Base-by-base conservation (phyloP, 2,888 invertebrate genomes). In the Oscheius sp. region DNA sequence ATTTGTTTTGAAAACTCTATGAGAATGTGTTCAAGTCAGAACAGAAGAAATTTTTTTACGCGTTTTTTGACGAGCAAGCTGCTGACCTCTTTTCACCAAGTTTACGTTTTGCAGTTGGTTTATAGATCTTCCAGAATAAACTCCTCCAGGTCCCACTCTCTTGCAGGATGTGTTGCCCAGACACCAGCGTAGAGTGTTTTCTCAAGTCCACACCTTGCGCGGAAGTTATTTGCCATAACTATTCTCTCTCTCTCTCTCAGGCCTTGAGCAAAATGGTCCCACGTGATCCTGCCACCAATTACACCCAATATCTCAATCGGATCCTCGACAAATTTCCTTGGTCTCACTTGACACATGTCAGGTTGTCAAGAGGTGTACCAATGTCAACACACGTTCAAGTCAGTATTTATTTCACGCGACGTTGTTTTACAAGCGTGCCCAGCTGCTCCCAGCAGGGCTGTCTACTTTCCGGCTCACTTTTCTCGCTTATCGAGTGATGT, bases 391-490 rank as follows among this genome's bases (percentile, higher is more conserved):
- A 63, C 63, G 47, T 63, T 47, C 47, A 53, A 60, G 59, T 60
- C 35, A 42, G 55, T 53, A 68, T 68, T 68, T 68, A 68, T 68
- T 68, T 55, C 68, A 37, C 68, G 63, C 68, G 57, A 68, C 53
- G 53, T 55, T 68, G 68, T 68, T 68, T 68, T 68, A 68, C 68
- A 55, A 68, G 68, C 68, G n/a, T 33, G 47, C 51, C 51, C 68
- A 37, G 55, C 68, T 55, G 68, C 29, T 65, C 48, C 29, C 65
- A 65, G 50, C 50, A 9, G 32, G 11, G 11, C n/a, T 21, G 50
- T 29, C 47, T n/a, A 47, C 63, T 48, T 48, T 48, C 63, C 37
- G 37, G 11, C 32, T 21, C 65, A 11, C 33, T 65, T 35, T 65
- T 53, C 68, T 21, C 35, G 9, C 32, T 37, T 68, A 55, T 55